Evolutionary conservation across 1,140 invertebrate species (phyloP).

Genomic region (Pseudomyrmex pallidus): DNA sequence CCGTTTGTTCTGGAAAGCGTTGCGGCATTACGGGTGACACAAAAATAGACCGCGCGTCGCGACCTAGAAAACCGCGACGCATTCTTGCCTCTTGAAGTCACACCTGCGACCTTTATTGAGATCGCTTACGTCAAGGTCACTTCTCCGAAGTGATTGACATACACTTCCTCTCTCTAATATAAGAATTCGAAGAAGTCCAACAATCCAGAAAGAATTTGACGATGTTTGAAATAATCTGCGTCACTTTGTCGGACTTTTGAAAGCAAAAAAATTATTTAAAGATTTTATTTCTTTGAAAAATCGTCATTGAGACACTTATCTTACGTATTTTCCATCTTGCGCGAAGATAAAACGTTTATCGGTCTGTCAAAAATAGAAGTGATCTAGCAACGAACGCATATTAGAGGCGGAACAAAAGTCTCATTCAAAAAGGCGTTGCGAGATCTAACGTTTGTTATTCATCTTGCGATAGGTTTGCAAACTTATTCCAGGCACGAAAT

Average conservation of each 20-base stretch:
- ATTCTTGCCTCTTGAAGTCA: slow-evolving; percentile 3
- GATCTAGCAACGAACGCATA: not conserved
- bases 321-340: not conserved
- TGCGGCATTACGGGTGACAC: slow-evolving; percentile 43
- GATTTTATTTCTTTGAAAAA: no score
- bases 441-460: slow-evolving; percentile 30
- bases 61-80: not conserved
- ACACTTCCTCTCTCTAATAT: not conserved
- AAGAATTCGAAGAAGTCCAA: no score
- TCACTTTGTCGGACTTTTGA: no score
- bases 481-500: slow-evolving; percentile 32
- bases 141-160: not conserved
- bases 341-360: slow-evolving; percentile 7
- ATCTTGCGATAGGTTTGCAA: not conserved
- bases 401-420: slow-evolving; percentile 9
- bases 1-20: slow-evolving; percentile 66
- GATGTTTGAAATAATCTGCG: not conserved
- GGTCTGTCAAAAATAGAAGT: slow-evolving; percentile 12
- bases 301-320: no score
- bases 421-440: slow-evolving; percentile 24
- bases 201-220: not conserved
- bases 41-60: slow-evolving; percentile 10
- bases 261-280: no score
- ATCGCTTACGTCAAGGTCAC: slow-evolving; percentile 4
- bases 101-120: slow-evolving; percentile 19